Percentiles rank a stretch among this genome's conserved stretches.
Evolutionary conservation across 37 sponge, comb jelly and placozoan genomes (phyloP).

Genomic region (Amphimedon queenslandica): DNA sequence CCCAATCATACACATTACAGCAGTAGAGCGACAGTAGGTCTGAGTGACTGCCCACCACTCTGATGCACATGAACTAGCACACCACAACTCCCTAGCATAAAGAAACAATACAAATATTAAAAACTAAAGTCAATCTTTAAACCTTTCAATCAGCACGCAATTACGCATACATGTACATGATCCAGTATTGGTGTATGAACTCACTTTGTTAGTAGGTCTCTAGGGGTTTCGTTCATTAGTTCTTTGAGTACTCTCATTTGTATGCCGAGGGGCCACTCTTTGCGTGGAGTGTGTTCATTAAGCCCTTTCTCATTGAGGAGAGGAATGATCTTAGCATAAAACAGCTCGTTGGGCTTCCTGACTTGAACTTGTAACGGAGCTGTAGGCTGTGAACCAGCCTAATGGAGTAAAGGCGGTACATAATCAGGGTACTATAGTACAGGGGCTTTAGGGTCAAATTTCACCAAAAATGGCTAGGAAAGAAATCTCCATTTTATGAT

Average conservation of each 20-base stretch:
- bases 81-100: constrained; percentile 80
- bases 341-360: constrained; percentile 84
- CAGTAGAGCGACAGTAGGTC: constrained; percentile 88
- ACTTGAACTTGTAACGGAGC: constrained; percentile 50
- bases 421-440: constrained; percentile 7
- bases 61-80: constrained; percentile 88
- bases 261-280: constrained; percentile 87
- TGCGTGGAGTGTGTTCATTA: constrained; percentile 70
- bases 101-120: not conserved
- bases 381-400: constrained; percentile 54
- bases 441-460: not conserved
- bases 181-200: not conserved
- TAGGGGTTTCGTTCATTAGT: constrained; percentile 86
- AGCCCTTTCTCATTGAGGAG: constrained; percentile 79
- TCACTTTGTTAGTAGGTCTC: constrained; percentile 81
- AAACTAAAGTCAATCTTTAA: not conserved
- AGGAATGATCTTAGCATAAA: constrained; percentile 88
- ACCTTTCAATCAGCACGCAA: not conserved
- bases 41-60: constrained; percentile 96
- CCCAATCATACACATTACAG: constrained; percentile 99
- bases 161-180: not conserved
- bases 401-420: not conserved
- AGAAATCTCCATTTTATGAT: not conserved
- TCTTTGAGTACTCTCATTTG: constrained; percentile 85
- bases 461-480: not conserved